A percentile compares a stretch with the other conserved stretches of the same genome.
Conservation (phyloP, 2,797 vertebrate species). For the Myiotriccus ornatus region DNA sequence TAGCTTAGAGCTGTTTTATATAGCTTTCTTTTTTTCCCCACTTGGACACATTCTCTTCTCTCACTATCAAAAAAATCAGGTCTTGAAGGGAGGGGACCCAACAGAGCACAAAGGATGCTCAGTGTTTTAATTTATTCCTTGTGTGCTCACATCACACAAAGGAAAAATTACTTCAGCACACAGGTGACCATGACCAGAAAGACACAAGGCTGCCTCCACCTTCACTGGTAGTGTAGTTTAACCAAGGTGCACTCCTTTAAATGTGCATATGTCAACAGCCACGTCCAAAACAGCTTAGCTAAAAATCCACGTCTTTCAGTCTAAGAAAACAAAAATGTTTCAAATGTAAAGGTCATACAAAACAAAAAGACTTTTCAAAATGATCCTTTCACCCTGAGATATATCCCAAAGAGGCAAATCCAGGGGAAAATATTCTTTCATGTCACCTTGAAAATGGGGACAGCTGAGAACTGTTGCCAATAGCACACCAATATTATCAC, state of each 20-base stretch:
- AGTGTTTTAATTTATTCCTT: background rate
- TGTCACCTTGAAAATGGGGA: background rate
- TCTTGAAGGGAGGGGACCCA: background rate
- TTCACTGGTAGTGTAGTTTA: background rate
- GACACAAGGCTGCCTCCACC: background rate
- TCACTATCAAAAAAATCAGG: background rate
- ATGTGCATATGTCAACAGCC: background rate
- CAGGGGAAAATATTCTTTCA: background rate
- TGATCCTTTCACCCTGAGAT: accelerated
- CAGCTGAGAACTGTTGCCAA: background rate
- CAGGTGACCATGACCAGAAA: background rate
- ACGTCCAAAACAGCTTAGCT: background rate
- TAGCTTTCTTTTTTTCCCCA: background rate
- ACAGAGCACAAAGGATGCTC: background rate
- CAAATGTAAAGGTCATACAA: background rate
- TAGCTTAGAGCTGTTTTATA: background rate
- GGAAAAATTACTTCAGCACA: background rate
- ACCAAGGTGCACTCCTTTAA: background rate
- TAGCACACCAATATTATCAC: background rate
- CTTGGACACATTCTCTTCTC: background rate
- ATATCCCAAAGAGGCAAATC: background rate
- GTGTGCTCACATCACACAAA: background rate
- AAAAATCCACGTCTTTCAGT: background rate
- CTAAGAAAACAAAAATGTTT: background rate
- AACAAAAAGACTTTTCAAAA: background rate